Conservation (phyloP, 2,113 vertebrate genomes). For the Pontoporia blainvillei region DNA sequence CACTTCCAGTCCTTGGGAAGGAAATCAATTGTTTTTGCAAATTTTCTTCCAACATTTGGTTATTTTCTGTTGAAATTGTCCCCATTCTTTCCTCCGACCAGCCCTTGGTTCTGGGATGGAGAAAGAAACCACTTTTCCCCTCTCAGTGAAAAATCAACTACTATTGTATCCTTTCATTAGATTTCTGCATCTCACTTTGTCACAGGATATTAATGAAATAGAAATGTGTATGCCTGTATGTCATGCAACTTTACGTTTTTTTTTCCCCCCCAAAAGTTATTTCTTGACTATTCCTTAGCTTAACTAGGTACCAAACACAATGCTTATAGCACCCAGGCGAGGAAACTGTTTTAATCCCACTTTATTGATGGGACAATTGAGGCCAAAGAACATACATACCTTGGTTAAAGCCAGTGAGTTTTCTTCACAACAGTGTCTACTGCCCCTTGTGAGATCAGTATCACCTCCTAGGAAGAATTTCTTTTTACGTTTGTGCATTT, state of each 20-base stretch:
- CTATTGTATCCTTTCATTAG: not conserved
- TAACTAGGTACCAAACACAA: not conserved
- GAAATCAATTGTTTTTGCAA: slow-evolving; percentile 14
- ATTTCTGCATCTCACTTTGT: not conserved
- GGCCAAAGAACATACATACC: not conserved
- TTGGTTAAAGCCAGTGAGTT: not conserved
- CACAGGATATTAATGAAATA: not conserved
- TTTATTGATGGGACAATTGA: not conserved
- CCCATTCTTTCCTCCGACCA: not conserved
- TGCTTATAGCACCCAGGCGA: not conserved
- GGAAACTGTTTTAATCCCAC: not conserved
- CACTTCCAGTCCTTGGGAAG: slow-evolving; percentile 37
- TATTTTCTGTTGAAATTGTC: not conserved
- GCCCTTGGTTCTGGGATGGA: not conserved
- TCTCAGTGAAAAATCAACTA: not conserved
- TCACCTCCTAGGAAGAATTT: not conserved
- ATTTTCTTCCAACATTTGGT: slow-evolving; percentile 26
- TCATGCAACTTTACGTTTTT: not conserved
- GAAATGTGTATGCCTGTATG: not conserved
- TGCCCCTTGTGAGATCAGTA: not conserved
- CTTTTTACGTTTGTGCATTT: not conserved
- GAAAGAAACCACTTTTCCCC: not conserved
- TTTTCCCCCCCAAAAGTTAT: not conserved
- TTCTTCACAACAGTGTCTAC: not conserved
- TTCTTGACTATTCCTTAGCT: not conserved